Conservation (phyloP, 2,888 invertebrate species). For the Leucania comma region DNA sequence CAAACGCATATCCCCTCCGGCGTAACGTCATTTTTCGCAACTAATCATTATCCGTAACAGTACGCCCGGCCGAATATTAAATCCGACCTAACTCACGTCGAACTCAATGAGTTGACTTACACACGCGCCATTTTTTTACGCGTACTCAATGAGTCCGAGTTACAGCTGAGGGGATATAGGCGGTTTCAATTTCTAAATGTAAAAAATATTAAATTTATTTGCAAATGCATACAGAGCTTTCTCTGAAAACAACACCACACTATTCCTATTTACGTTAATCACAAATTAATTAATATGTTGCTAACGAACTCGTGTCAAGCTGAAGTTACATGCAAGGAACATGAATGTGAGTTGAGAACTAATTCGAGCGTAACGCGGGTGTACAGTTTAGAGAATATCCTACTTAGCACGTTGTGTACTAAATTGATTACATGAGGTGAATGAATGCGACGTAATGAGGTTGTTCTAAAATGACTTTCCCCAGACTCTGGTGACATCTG, state of each 20-base stretch:
- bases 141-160: too few species aligned
- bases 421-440: background rate
- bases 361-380: slow-evolving; percentile 31
- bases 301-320: slow-evolving; percentile 28
- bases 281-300: slow-evolving; percentile 40
- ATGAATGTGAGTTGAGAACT: slow-evolving; percentile 42
- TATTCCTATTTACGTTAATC: slow-evolving; percentile 7
- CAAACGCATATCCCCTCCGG: too few species aligned
- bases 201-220: background rate
- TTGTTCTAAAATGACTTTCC: too few species aligned
- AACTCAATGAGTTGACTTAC: too few species aligned
- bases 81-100: too few species aligned
- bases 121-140: too few species aligned
- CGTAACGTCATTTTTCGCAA: too few species aligned
- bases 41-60: too few species aligned
- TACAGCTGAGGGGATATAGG: too few species aligned
- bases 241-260: background rate
- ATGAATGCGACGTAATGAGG: background rate
- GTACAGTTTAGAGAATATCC: slow-evolving; percentile 24
- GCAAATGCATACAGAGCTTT: background rate
- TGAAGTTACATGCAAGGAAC: slow-evolving; percentile 25
- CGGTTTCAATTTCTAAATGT: too few species aligned
- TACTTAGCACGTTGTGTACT: slow-evolving; percentile 2
- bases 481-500: too few species aligned
- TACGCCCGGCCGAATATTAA: too few species aligned